A percentile compares a stretch with the other conserved stretches of the same genome.
These are phyloP conservation scores for Diorhabda sublineata DNA, from an alignment of 1,140 invertebrate genomes.

Conservation along the genomic window DNA sequence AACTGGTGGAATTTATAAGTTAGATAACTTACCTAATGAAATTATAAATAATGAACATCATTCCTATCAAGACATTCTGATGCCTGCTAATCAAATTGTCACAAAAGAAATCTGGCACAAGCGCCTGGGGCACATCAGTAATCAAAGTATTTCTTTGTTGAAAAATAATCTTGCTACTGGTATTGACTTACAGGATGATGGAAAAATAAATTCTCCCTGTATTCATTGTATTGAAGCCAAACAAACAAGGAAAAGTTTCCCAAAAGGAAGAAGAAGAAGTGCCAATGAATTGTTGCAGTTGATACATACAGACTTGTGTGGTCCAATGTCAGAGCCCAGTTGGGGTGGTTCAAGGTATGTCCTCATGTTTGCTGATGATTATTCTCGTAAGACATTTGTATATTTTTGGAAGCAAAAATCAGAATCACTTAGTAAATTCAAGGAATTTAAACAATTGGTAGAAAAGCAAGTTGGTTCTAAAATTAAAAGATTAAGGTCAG, in stretches of 20 bases:
- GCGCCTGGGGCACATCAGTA: slow-evolving; percentile 38
- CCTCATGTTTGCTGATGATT: slow-evolving; percentile 18
- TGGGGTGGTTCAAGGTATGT: slow-evolving; percentile 28
- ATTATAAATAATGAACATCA: not conserved
- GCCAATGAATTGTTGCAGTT: slow-evolving; percentile 37
- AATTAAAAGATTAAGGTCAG: slow-evolving; percentile 19
- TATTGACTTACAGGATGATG: slow-evolving; percentile 8
- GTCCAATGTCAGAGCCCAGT: slow-evolving; percentile 19
- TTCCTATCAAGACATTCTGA: slow-evolving; percentile 7
- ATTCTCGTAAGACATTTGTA: slow-evolving; percentile 19
- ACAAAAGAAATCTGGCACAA: slow-evolving; percentile 31
- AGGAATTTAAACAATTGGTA: slow-evolving; percentile 21
- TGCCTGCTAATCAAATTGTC: slow-evolving; percentile 25
- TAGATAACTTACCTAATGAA: slow-evolving; percentile 18
- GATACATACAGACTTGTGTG: slow-evolving; percentile 27
- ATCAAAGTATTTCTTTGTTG: slow-evolving; percentile 23
- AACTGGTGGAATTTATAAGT: slow-evolving; percentile 35
- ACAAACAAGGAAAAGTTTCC: slow-evolving; percentile 35
- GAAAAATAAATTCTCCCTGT: slow-evolving; percentile 25
- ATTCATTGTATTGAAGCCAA: slow-evolving; percentile 40
- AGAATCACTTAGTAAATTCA: slow-evolving; percentile 17
- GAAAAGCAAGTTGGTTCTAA: slow-evolving; percentile 18
- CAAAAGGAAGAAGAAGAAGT: slow-evolving; percentile 21
- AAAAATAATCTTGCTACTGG: slow-evolving; percentile 11
- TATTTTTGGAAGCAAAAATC: slow-evolving; percentile 22